A percentile compares a stretch with the other conserved stretches of the same genome.
Conservation (phyloP, 2,113 vertebrate genomes). For the Pyrgilauda ruficollis region DNA sequence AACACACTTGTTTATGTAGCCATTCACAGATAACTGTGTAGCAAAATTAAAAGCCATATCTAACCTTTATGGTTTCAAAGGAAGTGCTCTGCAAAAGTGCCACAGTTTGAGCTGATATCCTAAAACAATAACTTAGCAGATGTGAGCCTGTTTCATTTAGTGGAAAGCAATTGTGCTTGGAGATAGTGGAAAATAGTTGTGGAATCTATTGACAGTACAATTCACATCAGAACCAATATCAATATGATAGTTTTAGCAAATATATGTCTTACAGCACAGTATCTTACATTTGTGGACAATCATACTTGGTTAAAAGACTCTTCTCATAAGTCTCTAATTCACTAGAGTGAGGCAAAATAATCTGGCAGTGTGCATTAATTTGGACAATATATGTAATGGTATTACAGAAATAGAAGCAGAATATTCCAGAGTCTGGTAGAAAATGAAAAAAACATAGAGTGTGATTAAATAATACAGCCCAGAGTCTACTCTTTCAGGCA, state of each 20-base stretch:
- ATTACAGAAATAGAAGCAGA: background rate
- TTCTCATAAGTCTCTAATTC: background rate
- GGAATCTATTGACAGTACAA: background rate
- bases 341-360: background rate
- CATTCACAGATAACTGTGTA: background rate
- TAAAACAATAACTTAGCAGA: background rate
- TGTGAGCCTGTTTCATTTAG: background rate
- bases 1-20: background rate
- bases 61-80: background rate
- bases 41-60: background rate
- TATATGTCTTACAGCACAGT: background rate
- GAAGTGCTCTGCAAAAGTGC: background rate
- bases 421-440: background rate
- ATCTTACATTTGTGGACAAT: background rate
- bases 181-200: background rate
- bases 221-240: background rate
- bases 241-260: background rate
- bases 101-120: background rate
- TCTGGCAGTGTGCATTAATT: background rate
- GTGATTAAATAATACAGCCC: background rate
- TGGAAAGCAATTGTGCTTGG: background rate
- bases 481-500: background rate
- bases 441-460: background rate
- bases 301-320: background rate
- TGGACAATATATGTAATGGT: background rate